phyloP scores from a whole-genome alignment of 2,113 vertebrate genomes.

The Microtus ochrogaster region DNA sequence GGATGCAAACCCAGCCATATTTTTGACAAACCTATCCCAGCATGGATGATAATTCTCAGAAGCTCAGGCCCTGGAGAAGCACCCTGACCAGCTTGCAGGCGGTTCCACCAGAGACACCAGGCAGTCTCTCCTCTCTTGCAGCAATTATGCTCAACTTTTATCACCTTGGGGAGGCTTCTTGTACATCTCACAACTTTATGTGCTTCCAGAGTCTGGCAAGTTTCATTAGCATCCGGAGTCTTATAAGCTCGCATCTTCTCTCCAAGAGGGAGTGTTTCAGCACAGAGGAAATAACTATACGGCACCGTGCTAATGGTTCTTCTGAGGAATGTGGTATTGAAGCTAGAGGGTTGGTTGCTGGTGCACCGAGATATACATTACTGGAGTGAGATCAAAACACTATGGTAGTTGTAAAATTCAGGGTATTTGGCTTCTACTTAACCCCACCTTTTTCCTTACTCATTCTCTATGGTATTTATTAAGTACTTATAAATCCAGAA shows the following conservation, averaged over 20 bases:
- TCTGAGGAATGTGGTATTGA: not conserved
- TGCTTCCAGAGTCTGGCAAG: not conserved
- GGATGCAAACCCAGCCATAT: not conserved
- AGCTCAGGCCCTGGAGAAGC: not conserved
- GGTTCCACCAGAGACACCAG: not conserved
- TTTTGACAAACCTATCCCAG: not conserved
- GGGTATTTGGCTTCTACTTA: not conserved
- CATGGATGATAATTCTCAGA: not conserved
- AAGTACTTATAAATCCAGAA: constrained; percentile 29
- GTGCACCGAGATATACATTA: not conserved
- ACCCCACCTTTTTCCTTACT: not conserved
- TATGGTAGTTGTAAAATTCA: not conserved
- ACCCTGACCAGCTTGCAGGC: not conserved
- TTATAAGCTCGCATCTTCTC: not conserved
- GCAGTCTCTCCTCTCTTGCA: not conserved
- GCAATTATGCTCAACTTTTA: not conserved
- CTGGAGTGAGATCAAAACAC: not conserved
- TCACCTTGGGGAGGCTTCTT: not conserved
- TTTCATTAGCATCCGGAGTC: not conserved
- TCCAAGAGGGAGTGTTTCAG: not conserved
- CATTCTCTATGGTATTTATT: not conserved
- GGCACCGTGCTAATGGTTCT: not conserved
- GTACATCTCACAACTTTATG: not conserved
- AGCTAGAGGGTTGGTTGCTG: not conserved
- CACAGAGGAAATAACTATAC: not conserved